Evolutionary conservation across 1,140 invertebrate species (phyloP).

Genomic region (Drosophila sucinea): DNA sequence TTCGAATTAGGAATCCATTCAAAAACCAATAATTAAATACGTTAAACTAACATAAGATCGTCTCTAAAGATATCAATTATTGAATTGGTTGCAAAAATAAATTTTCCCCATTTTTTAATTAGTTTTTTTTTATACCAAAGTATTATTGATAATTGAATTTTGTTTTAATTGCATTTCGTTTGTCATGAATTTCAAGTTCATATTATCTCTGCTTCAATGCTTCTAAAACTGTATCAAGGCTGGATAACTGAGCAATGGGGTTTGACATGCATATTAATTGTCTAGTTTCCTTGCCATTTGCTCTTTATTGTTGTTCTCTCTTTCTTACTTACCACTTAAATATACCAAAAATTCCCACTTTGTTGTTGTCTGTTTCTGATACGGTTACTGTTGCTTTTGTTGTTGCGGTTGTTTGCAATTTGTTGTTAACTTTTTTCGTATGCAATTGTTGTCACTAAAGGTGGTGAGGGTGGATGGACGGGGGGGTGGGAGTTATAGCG

Average conservation of each 20-base stretch:
- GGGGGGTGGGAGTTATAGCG: not conserved
- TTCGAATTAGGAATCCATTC: no score
- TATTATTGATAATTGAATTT: not conserved
- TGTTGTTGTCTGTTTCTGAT: slow-evolving; percentile 26
- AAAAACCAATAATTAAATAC: no score
- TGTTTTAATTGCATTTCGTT: not conserved
- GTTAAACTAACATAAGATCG: no score
- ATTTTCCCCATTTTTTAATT: not conserved
- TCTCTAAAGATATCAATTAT: no score
- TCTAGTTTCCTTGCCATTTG: slow-evolving; percentile 40
- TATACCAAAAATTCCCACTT: slow-evolving; percentile 33
- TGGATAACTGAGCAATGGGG: slow-evolving; percentile 23
- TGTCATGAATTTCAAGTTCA: slow-evolving; percentile 28
- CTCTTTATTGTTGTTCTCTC: slow-evolving; percentile 22
- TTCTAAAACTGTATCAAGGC: slow-evolving; percentile 53
- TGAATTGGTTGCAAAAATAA: no score
- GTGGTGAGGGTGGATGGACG: not conserved
- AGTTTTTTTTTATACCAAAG: not conserved
- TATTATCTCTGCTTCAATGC: slow-evolving; percentile 16
- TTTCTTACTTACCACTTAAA: slow-evolving; percentile 41
- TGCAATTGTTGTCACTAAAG: slow-evolving; percentile 35
- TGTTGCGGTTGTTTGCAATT: slow-evolving; percentile 29
- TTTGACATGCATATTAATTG: slow-evolving; percentile 32
- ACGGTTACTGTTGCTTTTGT: slow-evolving; percentile 27
- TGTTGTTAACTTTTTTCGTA: slow-evolving; percentile 37